These are phyloP conservation scores for Lordiphosa andalusiaca DNA, from an alignment of 2,888 invertebrate species.

Conservation along the genomic window DNA sequence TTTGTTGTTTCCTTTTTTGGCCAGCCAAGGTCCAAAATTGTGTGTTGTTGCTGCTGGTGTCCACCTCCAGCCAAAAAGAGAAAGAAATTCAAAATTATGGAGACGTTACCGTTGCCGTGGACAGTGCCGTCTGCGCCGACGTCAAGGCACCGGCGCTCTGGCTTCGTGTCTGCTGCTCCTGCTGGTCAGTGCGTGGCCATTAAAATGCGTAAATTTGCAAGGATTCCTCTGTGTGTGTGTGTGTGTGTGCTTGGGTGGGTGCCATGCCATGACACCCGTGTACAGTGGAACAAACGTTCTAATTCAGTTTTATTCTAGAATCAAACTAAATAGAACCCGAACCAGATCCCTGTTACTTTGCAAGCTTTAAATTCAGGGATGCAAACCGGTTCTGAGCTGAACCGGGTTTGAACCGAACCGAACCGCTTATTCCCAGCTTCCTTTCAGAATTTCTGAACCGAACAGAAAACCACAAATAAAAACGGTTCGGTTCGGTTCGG, in stretches of 20 bases:
- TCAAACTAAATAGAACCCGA: too few species aligned
- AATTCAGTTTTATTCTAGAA: too few species aligned
- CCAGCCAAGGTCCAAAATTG: slow-evolving; percentile 13
- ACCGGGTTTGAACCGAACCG: too few species aligned
- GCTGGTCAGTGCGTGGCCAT: slow-evolving; percentile 63
- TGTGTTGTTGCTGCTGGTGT: slow-evolving; percentile 14
- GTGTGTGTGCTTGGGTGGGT: slow-evolving; percentile 1
- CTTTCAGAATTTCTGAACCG: too few species aligned
- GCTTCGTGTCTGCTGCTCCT: slow-evolving; percentile 25
- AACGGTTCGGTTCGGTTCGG: too few species aligned
- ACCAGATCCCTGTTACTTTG: too few species aligned
- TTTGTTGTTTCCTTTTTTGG: slow-evolving; percentile 18
- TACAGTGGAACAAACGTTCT: too few species aligned
- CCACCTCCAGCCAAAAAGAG: slow-evolving; percentile 23
- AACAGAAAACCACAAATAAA: too few species aligned
- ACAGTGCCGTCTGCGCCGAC: slow-evolving; percentile 5
- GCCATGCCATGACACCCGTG: too few species aligned
- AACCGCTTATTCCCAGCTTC: too few species aligned
- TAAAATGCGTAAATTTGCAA: slow-evolving; percentile 72
- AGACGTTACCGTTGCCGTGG: slow-evolving; percentile 26
- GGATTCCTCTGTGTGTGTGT: slow-evolving; percentile 12
- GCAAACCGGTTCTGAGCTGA: too few species aligned
- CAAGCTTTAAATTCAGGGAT: too few species aligned
- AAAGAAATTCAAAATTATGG: slow-evolving; percentile 72
- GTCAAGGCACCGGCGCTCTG: slow-evolving; percentile 20